Base-by-base conservation (phyloP, 2,113 vertebrate genomes). In the Lamprotornis superbus region DNA sequence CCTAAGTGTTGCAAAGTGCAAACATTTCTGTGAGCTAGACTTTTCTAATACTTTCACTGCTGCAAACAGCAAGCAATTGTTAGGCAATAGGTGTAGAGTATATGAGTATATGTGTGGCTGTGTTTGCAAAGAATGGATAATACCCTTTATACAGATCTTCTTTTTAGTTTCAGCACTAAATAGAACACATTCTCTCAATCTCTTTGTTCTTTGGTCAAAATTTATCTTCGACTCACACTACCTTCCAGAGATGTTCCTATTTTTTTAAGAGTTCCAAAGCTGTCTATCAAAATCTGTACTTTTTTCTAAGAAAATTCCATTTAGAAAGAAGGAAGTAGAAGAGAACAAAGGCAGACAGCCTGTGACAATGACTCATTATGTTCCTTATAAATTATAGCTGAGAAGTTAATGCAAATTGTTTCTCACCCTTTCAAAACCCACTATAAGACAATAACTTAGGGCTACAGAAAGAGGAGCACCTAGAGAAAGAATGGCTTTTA, bases 251-350 rank as follows among this genome's bases (percentile, higher is more conserved):
- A 93, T 93, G 70, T 28, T 95, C 83, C 87, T 80, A 23, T 75
- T 89, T 82, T 64, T 93, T 87, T 31, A 65, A 68, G 75, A 81
- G 61, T 94, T 68, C 88, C 22, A 15, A 96, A 97, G 90, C 73
- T 91, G 89, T 95, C 57, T 95, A 77, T 93, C 89, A 95, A 97
- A 97, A 92, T 78, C 81, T 94, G 42, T 80, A 71, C 55, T 88
- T 95, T 96, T 97, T 96, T 91, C 87, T 95, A 95, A 97, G 96
- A 98, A 98, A 98, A 97, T 96, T 97, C 95, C 97, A 94, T 97
- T 97, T 88, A 96, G 93, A 97, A 97, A 98, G 96, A 98, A 98
- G 98, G 98, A 98, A 98, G 97, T 97, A 74, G 49, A 86, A 76
- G 60, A 97, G 88, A 96, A 97, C 93, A 97, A 96, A 97, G 90